Evolutionary conservation across 35 echinoderm and acorn worm genomes (phyloP), one percentile per base, ranked within the genome.

Genomic region (Holothuria glaberrima): DNA sequence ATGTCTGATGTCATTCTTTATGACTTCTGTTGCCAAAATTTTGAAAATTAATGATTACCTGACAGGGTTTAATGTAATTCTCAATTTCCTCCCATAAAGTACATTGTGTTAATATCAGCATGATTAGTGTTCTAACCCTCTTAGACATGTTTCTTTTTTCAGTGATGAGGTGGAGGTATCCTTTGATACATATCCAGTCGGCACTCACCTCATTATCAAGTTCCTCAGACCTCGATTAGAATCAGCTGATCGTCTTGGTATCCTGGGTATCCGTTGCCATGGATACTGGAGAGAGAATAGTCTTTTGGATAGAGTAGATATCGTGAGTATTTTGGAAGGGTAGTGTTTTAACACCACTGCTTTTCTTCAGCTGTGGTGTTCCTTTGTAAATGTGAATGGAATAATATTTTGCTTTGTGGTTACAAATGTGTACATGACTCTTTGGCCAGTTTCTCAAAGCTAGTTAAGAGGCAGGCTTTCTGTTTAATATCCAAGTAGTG

Each of bases 81-180:
- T 65, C 28, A 29, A 5, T 12, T 65, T 5, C 20, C 2, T n/a
- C 28, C 5, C 28, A 29, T n/a, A n/a, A 65, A 29, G 62, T n/a
- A 4, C 28, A 65, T 12, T 4, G 62, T n/a, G 12, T 65, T 5
- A n/a, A 65, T 65, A 4, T 65, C 12, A 12, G 1, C 20, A n/a
- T 4, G 2, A 65, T n/a, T 65, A 12, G 5, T 5, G 12, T n/a
- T 52, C 44, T 52, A 21, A 59, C 1, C 4, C n/a, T 33, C 24
- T 90, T 80, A 17, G 61, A 52, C 36, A 41, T 41, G 36, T 41
- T 41, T 41, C 36, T 41, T 41, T 80, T 68, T 45, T 25, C 29
- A 98, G 93, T 88, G 93, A 98, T 94, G 96, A 98, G 64, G 86
- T 93, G 19, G 96, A 98, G 30, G 77, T 95, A 21, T 65, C 80